Evolutionary conservation across 2,797 vertebrate species (phyloP).

Genomic region (Typhlichthys subterraneus): DNA sequence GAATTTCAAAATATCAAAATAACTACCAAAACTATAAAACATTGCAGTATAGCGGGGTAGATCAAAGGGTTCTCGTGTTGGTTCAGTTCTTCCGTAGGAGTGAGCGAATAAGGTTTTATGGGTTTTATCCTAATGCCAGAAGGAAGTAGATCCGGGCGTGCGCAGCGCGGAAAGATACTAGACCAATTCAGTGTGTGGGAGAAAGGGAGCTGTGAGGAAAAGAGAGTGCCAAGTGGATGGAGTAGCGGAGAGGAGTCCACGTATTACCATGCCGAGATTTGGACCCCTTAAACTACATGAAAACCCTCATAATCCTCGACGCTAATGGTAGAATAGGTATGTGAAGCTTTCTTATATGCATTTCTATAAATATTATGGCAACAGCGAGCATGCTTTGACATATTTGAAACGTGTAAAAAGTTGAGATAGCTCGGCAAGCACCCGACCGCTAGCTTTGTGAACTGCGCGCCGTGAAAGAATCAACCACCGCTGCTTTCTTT

Average conservation of each 20-base stretch:
- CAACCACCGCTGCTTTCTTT: slow-evolving; percentile 26
- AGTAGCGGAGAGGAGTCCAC: slow-evolving; percentile 62
- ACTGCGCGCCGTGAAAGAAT: slow-evolving; percentile 31
- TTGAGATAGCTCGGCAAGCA: slow-evolving; percentile 37
- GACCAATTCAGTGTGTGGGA: slow-evolving; percentile 44
- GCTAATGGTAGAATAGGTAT: slow-evolving; percentile 67
- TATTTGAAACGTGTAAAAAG: slow-evolving; percentile 46
- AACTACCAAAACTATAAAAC: neutral
- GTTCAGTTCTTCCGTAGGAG: slow-evolving; percentile 20
- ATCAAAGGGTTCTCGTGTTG: slow-evolving; percentile 23
- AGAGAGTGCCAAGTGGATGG: slow-evolving; percentile 50
- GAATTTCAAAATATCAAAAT: neutral
- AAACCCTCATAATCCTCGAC: slow-evolving; percentile 69
- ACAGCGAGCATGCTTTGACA: slow-evolving; percentile 4
- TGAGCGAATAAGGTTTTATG: slow-evolving; percentile 18
- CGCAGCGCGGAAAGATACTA: slow-evolving; percentile 78
- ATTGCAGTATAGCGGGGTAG: neutral
- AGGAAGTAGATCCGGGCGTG: slow-evolving; percentile 81
- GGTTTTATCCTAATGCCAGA: slow-evolving; percentile 57
- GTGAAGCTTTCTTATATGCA: slow-evolving; percentile 28
- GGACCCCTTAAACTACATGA: slow-evolving; percentile 72
- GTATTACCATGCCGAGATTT: slow-evolving; percentile 77
- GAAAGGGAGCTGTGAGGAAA: slow-evolving; percentile 24
- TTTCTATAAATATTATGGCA: neutral
- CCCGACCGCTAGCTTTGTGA: slow-evolving; percentile 43